A percentile compares a stretch with the other conserved stretches of the same genome.
phyloP scores from a whole-genome alignment of 1,140 invertebrate genomes.

The Caenorhabditis briggsae region DNA sequence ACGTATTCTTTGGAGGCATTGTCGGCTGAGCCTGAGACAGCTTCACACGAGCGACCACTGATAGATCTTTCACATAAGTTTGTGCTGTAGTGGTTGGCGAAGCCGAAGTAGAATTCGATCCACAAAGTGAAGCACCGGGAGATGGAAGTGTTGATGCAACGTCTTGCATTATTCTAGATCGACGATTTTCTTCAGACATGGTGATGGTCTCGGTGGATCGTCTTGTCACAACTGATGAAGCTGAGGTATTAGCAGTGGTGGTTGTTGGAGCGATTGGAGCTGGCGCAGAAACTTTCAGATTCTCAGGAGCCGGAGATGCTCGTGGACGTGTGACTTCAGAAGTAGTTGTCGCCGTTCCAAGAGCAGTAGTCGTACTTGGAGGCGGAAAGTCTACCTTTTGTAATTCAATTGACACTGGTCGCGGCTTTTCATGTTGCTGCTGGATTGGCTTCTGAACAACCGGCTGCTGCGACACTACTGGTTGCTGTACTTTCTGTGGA shows the following conservation, averaged over 20 bases:
- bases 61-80: neutral
- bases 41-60: neutral
- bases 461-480: no score
- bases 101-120: neutral
- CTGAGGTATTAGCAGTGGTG: neutral
- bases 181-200: neutral
- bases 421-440: no score
- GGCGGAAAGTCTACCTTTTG: neutral
- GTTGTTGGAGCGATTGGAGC: neutral
- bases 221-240: neutral
- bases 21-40: neutral
- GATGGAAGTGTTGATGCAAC: slow-evolving; percentile 29
- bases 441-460: neutral
- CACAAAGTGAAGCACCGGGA: slow-evolving; percentile 46
- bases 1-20: slow-evolving; percentile 9
- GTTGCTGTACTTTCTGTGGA: neutral
- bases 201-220: slow-evolving; percentile 7
- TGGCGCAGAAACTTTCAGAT: no score
- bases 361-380: neutral
- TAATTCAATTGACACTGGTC: no score
- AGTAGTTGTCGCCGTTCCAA: no score
- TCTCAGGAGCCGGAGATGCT: neutral
- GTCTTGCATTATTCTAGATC: slow-evolving; percentile 40
- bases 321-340: no score
- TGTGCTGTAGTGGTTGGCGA: neutral